Evolutionary conservation across 2,113 vertebrate genomes (phyloP).

Genomic region (Psilopsiagon aurifrons): DNA sequence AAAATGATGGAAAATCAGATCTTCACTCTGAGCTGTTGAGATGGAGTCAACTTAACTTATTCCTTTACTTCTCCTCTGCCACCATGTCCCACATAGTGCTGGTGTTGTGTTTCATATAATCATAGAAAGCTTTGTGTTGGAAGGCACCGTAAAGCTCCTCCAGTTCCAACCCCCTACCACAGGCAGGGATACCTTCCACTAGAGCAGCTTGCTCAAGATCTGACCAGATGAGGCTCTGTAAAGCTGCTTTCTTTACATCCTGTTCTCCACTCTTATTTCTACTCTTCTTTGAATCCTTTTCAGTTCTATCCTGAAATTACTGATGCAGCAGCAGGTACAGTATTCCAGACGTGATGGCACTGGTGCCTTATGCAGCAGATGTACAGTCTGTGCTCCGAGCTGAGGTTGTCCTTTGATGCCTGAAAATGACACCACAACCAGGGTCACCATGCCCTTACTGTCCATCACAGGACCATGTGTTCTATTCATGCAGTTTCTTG

Average conservation of each 20-base stretch:
- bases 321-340: not conserved
- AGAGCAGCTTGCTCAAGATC: not conserved
- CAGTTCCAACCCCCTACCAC: not conserved
- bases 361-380: not conserved
- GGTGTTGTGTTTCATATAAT: not conserved
- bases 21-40: not conserved
- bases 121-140: not conserved
- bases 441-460: not conserved
- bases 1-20: not conserved
- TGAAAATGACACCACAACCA: rapidly evolving
- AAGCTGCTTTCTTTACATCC: not conserved
- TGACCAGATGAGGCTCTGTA: not conserved
- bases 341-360: not conserved
- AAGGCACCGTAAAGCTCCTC: not conserved
- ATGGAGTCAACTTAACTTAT: not conserved
- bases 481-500: not conserved
- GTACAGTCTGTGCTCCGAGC: not conserved
- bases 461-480: rapidly evolving
- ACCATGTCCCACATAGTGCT: not conserved
- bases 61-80: not conserved
- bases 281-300: not conserved
- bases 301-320: not conserved
- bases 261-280: not conserved
- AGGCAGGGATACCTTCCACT: not conserved
- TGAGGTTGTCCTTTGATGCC: not conserved